Base-by-base conservation (phyloP, 2,888 invertebrate species). In the Pyrochroa serraticornis region DNA sequence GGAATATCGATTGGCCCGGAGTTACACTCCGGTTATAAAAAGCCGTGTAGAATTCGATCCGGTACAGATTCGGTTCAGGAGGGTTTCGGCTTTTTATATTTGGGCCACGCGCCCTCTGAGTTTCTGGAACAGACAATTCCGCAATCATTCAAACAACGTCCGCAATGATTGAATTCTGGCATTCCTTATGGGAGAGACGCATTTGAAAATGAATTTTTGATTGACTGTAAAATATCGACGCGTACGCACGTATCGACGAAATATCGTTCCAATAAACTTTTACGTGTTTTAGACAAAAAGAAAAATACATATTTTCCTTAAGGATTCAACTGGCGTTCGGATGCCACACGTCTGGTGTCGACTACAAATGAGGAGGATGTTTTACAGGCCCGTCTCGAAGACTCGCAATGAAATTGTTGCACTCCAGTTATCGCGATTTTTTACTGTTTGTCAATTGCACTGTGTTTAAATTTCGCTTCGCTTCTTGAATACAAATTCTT, bases 141-240 rank as follows among this genome's bases (percentile, higher is more conserved):
- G 22, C 22, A 22, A 22, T 22, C 22, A 49, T 41, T 41, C 49
- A 22, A 30, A 31, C 3, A 31, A 34, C 42, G 50, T 50, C 43
- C 43, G 31, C 35, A 33, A 3, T 43, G 50, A 50, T 50, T 50
- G 42, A 50, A 50, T 45, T 14, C 22, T 13, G 10, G 35, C 22
- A 6, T 34, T 22, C 22, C 46, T 42, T 42, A 35, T 43, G 14
- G 49, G 41, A 33, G 22, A 51, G 46, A 33, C 53, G 35, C 46
- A 55, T 55, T 55, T 43, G 55, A 38, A 56, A 50, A 56, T 56
- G 56, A 56, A 56, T 56, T 56, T 50, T 50, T 56, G 56, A 56
- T 56, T 49, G 56, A 56, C 43, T 56, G 56, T 34, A 56, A 49
- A 50, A 56, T 55, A 55, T 55, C 48, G 48, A 43, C 44, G 36